These are phyloP conservation scores for Cydia fagiglandana DNA, from an alignment of 1,140 invertebrate species.

Conservation along the genomic window DNA sequence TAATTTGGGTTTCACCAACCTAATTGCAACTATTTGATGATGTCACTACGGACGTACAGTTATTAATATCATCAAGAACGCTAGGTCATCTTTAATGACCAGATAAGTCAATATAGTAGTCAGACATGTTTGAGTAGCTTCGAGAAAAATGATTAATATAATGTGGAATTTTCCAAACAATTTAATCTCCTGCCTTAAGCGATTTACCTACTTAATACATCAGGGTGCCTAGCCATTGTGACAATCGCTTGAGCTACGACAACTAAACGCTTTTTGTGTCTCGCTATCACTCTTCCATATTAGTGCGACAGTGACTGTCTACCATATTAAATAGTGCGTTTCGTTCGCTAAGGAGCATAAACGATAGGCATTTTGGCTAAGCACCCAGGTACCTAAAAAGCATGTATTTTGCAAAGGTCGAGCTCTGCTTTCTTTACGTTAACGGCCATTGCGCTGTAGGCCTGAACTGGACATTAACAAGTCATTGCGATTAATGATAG, in stretches of 20 bases:
- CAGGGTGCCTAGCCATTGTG: too few relatives aligned
- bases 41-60: background rate
- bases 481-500: slow-evolving; percentile 4
- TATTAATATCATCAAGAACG: slow-evolving; percentile 20
- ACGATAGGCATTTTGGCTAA: too few relatives aligned
- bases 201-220: too few relatives aligned
- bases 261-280: too few relatives aligned
- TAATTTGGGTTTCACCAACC: background rate
- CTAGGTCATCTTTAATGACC: slow-evolving; percentile 25
- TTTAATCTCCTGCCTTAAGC: too few relatives aligned
- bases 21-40: slow-evolving; percentile 16
- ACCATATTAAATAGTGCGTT: too few relatives aligned
- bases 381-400: too few relatives aligned
- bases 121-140: background rate
- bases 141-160: background rate
- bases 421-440: slow-evolving; percentile 9
- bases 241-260: too few relatives aligned
- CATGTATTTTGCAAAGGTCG: background rate
- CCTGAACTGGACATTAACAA: background rate
- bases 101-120: slow-evolving; percentile 6
- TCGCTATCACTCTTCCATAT: too few relatives aligned
- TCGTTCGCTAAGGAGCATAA: too few relatives aligned
- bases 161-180: background rate
- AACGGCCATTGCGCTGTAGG: background rate
- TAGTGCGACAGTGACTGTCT: too few relatives aligned